Evolutionary conservation across 2,113 vertebrate genomes (phyloP).

Genomic region (Nymphicus hollandicus): DNA sequence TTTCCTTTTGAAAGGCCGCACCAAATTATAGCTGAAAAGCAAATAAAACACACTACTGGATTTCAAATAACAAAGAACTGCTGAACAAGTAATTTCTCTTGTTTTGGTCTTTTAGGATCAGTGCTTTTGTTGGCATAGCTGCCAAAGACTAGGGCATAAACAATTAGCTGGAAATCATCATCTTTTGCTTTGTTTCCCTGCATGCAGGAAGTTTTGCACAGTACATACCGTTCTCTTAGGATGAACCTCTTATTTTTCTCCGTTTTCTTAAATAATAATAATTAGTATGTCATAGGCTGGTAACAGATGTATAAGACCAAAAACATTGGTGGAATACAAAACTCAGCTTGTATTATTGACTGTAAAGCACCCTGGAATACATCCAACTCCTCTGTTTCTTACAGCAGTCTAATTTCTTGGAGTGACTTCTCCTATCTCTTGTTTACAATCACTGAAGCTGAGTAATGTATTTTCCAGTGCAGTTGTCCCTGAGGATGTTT

Average conservation of each 20-base stretch:
- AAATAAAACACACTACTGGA: conserved; percentile 17
- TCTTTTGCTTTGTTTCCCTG: not conserved
- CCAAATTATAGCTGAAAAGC: conserved; percentile 50
- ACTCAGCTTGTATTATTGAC: not conserved
- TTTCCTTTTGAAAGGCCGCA: conserved; percentile 51
- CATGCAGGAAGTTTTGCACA: conserved; percentile 63
- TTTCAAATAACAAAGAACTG: conserved; percentile 62
- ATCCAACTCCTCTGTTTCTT: not conserved
- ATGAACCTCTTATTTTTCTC: conserved; percentile 48
- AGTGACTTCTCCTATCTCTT: not conserved
- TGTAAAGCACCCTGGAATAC: not conserved
- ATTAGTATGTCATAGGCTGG: not conserved
- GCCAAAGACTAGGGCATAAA: conserved; percentile 63
- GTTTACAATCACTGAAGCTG: not conserved
- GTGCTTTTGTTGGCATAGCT: conserved; percentile 73
- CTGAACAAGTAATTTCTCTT: conserved; percentile 58
- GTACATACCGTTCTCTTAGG: conserved; percentile 59
- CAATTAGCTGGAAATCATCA: conserved; percentile 51
- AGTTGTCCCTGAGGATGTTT: not conserved
- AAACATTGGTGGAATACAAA: not conserved
- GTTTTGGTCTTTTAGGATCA: conserved; percentile 60
- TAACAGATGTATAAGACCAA: not conserved
- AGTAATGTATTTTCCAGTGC: not conserved
- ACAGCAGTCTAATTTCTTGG: not conserved
- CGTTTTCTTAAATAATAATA: not conserved